phyloP scores from a whole-genome alignment of 2,888 invertebrate genomes.

The Epistrophella euchroma region DNA sequence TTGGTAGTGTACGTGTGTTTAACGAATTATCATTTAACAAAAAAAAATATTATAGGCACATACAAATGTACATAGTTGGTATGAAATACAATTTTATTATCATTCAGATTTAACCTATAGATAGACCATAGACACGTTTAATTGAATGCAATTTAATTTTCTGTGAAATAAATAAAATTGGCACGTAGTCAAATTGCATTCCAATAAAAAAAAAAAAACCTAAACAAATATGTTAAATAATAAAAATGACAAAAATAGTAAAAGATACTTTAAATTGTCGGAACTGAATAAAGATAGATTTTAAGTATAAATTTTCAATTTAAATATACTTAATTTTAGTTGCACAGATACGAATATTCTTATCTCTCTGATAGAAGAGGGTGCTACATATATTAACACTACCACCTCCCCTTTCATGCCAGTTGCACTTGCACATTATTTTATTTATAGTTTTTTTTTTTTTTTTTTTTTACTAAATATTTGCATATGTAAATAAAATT shows the following conservation, averaged over 20 bases:
- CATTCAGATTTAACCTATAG: constrained; percentile 26
- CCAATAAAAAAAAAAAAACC: constrained; percentile 65
- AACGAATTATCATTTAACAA: neutral
- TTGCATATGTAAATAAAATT: constrained; percentile 68
- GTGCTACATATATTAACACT: neutral
- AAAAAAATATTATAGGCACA: neutral
- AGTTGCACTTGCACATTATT: neutral
- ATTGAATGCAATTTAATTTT: constrained; percentile 63
- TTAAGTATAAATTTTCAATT: constrained; percentile 7
- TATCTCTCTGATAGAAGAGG: constrained; percentile 14
- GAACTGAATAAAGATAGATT: constrained; percentile 26
- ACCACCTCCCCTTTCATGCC: neutral
- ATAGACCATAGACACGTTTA: constrained; percentile 1
- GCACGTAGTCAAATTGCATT: constrained; percentile 75
- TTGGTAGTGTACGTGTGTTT: neutral
- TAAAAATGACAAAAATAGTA: constrained; percentile 64
- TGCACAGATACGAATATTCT: constrained; percentile 3
- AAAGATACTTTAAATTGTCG: constrained; percentile 33
- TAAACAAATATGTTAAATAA: constrained; percentile 39
- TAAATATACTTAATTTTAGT: neutral
- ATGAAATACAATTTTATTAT: constrained; percentile 14
- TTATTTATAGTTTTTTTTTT: neutral
- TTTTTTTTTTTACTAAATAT: constrained; percentile 29
- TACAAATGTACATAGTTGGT: neutral
- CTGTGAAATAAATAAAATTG: constrained; percentile 70